phyloP scores from a whole-genome alignment of 2,888 invertebrate species.

The Eudasyphora cyanicolor region DNA sequence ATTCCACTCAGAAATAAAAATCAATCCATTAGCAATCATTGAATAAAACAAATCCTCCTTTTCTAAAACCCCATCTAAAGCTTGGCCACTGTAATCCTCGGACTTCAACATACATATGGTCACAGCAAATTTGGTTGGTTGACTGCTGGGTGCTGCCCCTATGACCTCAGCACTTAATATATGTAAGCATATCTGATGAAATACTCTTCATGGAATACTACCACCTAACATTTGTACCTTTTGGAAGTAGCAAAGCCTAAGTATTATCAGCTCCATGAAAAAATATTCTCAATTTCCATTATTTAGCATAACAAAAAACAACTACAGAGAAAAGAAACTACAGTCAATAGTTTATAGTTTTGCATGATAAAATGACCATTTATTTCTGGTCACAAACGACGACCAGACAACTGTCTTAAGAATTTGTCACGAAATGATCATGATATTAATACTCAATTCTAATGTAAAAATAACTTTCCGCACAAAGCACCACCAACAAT shows the following conservation, averaged over 20 bases:
- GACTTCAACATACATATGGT: not conserved
- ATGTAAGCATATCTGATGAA: not conserved
- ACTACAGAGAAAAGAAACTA: slow-evolving; percentile 1
- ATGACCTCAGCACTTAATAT: slow-evolving; percentile 12
- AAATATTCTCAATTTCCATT: slow-evolving; percentile 21
- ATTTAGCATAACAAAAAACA: slow-evolving; percentile 12
- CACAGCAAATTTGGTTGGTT: not conserved
- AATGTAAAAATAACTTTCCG: slow-evolving; percentile 52
- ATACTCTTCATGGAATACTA: slow-evolving; percentile 3
- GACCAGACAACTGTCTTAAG: slow-evolving; percentile 22
- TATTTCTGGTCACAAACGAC: slow-evolving; percentile 25
- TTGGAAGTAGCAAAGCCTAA: not conserved
- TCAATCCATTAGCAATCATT: too few relatives aligned
- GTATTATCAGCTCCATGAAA: not conserved
- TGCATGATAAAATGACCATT: slow-evolving; percentile 56
- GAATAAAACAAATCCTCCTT: too few relatives aligned
- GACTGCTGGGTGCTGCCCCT: not conserved
- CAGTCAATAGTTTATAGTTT: slow-evolving; percentile 48
- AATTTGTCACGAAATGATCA: slow-evolving; percentile 63
- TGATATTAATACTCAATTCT: slow-evolving; percentile 57
- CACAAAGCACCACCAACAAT: not conserved
- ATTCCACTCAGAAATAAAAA: too few relatives aligned
- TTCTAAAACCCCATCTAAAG: too few relatives aligned
- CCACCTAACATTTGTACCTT: not conserved
- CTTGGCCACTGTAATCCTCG: too few relatives aligned